Evolutionary conservation across 2,797 vertebrate species (phyloP).

Genomic region (Spheniscus humboldti): DNA sequence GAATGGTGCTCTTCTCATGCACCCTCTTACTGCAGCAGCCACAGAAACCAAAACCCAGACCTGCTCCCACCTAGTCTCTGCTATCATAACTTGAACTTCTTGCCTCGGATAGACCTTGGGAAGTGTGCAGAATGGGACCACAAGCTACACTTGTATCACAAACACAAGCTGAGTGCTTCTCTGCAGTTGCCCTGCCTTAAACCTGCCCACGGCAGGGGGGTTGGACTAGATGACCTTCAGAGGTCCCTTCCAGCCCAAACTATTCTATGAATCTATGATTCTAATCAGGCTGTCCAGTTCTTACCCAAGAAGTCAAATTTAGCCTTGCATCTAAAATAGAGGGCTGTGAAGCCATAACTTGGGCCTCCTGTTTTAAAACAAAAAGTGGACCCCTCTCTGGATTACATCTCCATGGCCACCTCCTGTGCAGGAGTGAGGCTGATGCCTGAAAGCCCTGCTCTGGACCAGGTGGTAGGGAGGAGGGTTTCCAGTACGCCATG

Average conservation of each 20-base stretch:
- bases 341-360: not conserved
- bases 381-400: not conserved
- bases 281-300: not conserved
- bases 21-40: not conserved
- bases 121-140: not conserved
- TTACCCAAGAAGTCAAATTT: not conserved
- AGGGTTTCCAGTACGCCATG: fast-evolving
- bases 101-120: fast-evolving
- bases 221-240: too few relatives aligned
- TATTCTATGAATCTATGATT: too few relatives aligned
- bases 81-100: not conserved
- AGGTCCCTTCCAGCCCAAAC: too few relatives aligned
- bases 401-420: not conserved
- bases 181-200: not conserved
- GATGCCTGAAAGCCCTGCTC: not conserved
- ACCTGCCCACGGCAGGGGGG: too few relatives aligned
- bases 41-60: not conserved
- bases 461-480: not conserved
- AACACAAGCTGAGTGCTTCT: not conserved
- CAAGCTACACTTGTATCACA: not conserved
- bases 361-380: not conserved
- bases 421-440: not conserved
- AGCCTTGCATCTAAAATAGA: not conserved
- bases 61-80: not conserved
- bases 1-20: not conserved